phyloP scores from a whole-genome alignment of 2,888 invertebrate species.

The Pachydiplax longipennis region DNA sequence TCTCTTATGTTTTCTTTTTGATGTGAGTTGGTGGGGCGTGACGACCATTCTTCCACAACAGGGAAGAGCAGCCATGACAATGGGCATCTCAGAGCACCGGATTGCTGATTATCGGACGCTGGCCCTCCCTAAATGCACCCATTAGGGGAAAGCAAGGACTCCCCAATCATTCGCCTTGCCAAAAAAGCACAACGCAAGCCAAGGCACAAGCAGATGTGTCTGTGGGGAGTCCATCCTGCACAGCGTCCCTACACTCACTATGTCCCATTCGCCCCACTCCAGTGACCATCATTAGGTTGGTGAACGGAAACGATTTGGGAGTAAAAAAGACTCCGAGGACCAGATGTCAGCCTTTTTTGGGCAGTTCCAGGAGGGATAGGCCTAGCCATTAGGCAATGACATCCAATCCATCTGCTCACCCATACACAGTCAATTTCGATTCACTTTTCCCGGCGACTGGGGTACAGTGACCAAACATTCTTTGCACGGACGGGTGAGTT shows the following conservation, averaged over 20 bases:
- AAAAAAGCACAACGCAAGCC: constrained; percentile 2
- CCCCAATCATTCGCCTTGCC: constrained; percentile 3
- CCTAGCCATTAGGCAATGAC: constrained; percentile 4
- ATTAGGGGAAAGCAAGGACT: constrained; percentile 7
- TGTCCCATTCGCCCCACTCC: constrained; percentile 42
- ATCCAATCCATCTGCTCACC: constrained; percentile 29
- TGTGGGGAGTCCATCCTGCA: not conserved
- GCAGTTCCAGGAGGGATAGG: constrained; percentile 41
- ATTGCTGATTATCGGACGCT: no score
- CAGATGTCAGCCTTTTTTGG: constrained; percentile 10
- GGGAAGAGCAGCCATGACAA: constrained; percentile 12
- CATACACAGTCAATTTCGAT: constrained; percentile 19
- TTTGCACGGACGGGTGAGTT: constrained; percentile 42
- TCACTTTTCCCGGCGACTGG: constrained; percentile 20
- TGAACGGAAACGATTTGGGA: constrained; percentile 11
- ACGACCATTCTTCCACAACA: constrained; percentile 11
- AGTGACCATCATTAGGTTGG: constrained; percentile 21
- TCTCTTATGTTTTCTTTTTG: not conserved
- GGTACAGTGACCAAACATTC: constrained; percentile 34
- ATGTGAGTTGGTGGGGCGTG: constrained; percentile 23
- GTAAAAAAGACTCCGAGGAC: constrained; percentile 26
- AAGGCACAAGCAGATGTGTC: constrained; percentile 10
- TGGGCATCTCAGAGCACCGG: constrained; percentile 30
- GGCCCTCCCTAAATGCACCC: no score
- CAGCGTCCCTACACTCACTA: constrained; percentile 20